A percentile compares a stretch with the other conserved stretches of the same genome.
These are phyloP conservation scores for Daboia siamensis DNA, from an alignment of 2,113 vertebrate species.

Conservation along the genomic window DNA sequence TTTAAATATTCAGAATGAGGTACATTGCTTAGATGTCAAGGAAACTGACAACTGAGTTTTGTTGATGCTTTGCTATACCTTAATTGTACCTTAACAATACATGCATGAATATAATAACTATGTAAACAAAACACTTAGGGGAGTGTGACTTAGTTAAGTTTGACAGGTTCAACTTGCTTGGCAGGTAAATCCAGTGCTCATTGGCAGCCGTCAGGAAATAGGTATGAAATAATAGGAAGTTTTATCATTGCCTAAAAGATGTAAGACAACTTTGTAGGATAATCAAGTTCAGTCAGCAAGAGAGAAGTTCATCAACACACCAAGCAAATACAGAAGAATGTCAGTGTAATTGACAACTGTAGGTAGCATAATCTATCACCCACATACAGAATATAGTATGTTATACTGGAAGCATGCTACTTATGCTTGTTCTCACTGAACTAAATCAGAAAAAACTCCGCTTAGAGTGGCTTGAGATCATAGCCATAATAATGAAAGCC, in stretches of 20 bases:
- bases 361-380: not conserved
- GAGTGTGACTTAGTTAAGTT: slow-evolving; percentile 6
- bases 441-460: not conserved
- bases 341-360: not conserved
- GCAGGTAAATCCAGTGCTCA: slow-evolving; percentile 3
- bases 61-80: not conserved
- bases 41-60: not conserved
- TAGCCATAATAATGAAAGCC: not conserved
- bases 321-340: not conserved
- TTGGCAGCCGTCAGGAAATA: not conserved
- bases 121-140: slow-evolving; percentile 13
- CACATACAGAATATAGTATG: not conserved
- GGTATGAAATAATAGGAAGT: not conserved
- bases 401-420: not conserved
- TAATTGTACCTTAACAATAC: slow-evolving; percentile 1
- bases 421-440: not conserved
- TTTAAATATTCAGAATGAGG: not conserved
- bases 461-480: not conserved
- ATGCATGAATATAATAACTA: slow-evolving; percentile 8
- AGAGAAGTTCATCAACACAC: not conserved
- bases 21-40: not conserved
- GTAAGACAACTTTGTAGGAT: not conserved
- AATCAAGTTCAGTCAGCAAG: not conserved
- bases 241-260: not conserved
- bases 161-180: slow-evolving; percentile 7